Conservation (phyloP, 2,888 invertebrate species). For the Tridacna crocea region DNA sequence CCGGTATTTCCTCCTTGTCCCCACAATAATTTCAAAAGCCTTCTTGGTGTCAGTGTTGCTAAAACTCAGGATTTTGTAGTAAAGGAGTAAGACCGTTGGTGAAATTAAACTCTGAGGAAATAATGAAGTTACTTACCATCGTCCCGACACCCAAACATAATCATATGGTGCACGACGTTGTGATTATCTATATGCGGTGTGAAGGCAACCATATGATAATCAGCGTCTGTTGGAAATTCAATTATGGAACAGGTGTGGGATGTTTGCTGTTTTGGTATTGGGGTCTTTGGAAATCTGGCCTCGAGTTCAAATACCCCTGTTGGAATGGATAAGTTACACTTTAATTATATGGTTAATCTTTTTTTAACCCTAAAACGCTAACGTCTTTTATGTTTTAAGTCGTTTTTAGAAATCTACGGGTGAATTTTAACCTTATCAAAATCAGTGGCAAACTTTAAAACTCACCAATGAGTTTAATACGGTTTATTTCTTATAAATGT, state of each 20-base stretch:
- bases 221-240: constrained; percentile 45
- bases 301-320: constrained; percentile 40
- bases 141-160: constrained; percentile 26
- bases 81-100: not conserved
- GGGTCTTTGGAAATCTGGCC: constrained; percentile 26
- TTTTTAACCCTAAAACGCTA: not conserved
- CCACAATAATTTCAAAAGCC: not conserved
- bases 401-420: no score
- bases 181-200: constrained; percentile 46
- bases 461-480: no score
- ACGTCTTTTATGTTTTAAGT: no score
- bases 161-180: constrained; percentile 53
- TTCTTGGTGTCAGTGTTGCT: no score
- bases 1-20: not conserved
- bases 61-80: no score
- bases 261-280: constrained; percentile 48
- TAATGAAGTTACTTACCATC: not conserved
- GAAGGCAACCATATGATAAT: constrained; percentile 56
- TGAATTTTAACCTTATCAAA: no score
- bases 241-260: constrained; percentile 56
- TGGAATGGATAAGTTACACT: not conserved
- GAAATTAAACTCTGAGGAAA: not conserved
- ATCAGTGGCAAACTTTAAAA: no score
- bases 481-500: no score
- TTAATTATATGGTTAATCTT: not conserved